Evolutionary conservation across 2,888 invertebrate species (phyloP).

Genomic region (Epirrita christyi): DNA sequence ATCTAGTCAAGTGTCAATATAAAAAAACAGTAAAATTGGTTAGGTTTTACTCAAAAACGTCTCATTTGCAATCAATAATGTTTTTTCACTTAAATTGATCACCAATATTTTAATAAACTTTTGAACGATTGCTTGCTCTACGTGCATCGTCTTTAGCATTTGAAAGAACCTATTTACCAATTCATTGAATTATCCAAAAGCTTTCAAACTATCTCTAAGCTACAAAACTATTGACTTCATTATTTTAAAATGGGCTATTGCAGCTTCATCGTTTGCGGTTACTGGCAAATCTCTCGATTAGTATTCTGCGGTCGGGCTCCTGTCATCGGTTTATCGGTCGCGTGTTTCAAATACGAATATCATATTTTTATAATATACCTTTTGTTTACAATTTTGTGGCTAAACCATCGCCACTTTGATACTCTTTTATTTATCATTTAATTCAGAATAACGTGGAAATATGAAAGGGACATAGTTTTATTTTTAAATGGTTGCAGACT

Average conservation of each 20-base stretch:
- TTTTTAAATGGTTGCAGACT: too few species aligned
- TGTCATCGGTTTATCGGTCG: slow-evolving; percentile 64
- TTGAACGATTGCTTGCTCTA: too few species aligned
- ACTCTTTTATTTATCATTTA: slow-evolving; percentile 3
- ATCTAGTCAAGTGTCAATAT: neutral
- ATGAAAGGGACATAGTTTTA: too few species aligned
- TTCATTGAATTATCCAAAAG: too few species aligned
- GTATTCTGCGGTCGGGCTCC: slow-evolving; percentile 64
- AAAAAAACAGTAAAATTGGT: neutral
- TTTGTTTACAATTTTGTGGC: slow-evolving; percentile 56
- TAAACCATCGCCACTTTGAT: slow-evolving; percentile 21
- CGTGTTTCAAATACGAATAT: slow-evolving; percentile 60
- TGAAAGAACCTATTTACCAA: too few species aligned
- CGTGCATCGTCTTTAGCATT: too few species aligned
- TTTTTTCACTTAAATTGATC: too few species aligned
- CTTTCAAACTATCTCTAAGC: too few species aligned
- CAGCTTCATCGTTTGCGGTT: slow-evolving; percentile 54
- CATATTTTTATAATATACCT: slow-evolving; percentile 47
- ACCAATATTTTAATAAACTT: too few species aligned
- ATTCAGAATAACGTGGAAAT: neutral
- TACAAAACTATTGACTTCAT: slow-evolving; percentile 10
- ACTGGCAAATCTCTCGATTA: slow-evolving; percentile 67
- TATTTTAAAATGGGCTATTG: slow-evolving; percentile 29
- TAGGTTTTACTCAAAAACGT: too few species aligned
- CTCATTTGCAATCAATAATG: too few species aligned